Evolutionary conservation across 2,888 invertebrate genomes (phyloP), one percentile per base, ranked within the genome.

Genomic region (Helobdella robusta): DNA sequence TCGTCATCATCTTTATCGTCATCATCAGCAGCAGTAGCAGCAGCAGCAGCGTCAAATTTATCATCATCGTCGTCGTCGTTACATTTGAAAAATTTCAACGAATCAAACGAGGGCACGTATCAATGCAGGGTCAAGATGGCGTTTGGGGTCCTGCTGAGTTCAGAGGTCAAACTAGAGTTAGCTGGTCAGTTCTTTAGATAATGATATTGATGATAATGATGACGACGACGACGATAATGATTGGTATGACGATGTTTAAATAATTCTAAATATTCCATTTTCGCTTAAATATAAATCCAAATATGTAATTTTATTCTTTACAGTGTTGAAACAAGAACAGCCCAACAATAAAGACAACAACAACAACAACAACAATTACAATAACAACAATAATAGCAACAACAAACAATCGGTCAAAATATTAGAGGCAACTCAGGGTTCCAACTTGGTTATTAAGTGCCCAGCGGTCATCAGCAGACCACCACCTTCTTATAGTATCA

Each of bases 181-280:
- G 56, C 56, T 30, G 56, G 56, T 56, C n/a, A 40, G 11, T 40
- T 40, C n/a, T 40, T 40, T 15, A 40, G 59, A 59, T 15, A 36
- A 59, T 59, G 40, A 59, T 25, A 30, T 28, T 56, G 56, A 56
- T 5, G 56, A 56, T 56, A 28, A 56, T 28, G 56, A 28, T 56
- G 28, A 56, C 23, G 52, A 52, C 6, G 52, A 52, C 23, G 52
- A 52, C 23, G 23, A 20, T 52, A 20, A 52, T 20, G 52, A 52
- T 52, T 11, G 20, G 6, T 6, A 52, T 20, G 52, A 52, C 52
- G 52, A 52, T 20, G 52, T n/a, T 52, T 11, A 52, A 20, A 35
- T 40, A 40, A 8, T 40, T 40, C 8, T 15, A 40, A 40, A 40
- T 40, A 40, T 40, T 40, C 18, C 18, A 15, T 40, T 8, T 40